phyloP scores from a whole-genome alignment of 2,888 invertebrate species.

The Boloria selene region DNA sequence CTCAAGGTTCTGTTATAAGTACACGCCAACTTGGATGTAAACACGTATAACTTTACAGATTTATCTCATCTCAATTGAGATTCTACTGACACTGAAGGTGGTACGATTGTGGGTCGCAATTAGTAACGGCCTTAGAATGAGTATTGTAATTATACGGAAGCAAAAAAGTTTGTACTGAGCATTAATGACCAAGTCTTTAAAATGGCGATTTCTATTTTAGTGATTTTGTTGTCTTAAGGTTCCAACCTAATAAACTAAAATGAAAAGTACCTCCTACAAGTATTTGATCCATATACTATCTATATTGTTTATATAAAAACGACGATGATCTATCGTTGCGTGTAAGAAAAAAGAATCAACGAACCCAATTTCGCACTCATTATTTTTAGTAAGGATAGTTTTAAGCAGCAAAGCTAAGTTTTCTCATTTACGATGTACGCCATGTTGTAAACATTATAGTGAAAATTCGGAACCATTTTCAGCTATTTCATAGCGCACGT shows the following conservation, averaged over 20 bases:
- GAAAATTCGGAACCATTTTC: slow-evolving; percentile 13
- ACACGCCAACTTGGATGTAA: slow-evolving; percentile 28
- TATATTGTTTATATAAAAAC: too few relatives aligned
- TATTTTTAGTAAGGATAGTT: too few relatives aligned
- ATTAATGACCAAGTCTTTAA: background rate
- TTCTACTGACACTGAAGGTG: slow-evolving; percentile 28
- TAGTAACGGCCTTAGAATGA: slow-evolving; percentile 15
- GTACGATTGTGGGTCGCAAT: slow-evolving; percentile 23
- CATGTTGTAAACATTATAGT: background rate
- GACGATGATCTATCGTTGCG: too few relatives aligned
- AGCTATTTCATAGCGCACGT: slow-evolving; percentile 15
- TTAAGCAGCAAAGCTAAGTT: too few relatives aligned
- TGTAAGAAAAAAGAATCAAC: too few relatives aligned
- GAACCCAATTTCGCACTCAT: too few relatives aligned
- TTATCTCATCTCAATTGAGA: slow-evolving; percentile 35
- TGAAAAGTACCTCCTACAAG: too few relatives aligned
- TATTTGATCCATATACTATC: too few relatives aligned
- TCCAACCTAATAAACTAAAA: too few relatives aligned
- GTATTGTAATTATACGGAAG: slow-evolving; percentile 7
- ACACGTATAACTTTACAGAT: slow-evolving; percentile 38
- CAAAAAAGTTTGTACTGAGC: background rate
- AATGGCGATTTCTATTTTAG: background rate
- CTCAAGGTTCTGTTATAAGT: slow-evolving; percentile 27
- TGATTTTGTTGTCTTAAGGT: background rate
- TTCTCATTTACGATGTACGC: background rate